Conservation (phyloP, 2,888 invertebrate genomes). For the Orthosia incerta region DNA sequence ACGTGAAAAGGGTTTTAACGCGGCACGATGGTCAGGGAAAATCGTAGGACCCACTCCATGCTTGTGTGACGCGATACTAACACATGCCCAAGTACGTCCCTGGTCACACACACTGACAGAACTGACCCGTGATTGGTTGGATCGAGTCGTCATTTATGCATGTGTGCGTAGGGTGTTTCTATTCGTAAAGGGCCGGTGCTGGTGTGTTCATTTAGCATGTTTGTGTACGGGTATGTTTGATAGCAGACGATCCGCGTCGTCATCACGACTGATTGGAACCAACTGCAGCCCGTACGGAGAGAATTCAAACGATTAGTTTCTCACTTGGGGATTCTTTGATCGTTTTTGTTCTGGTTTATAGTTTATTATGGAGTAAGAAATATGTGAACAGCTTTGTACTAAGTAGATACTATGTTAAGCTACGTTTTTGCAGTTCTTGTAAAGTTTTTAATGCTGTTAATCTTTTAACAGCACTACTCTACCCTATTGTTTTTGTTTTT, state of each 20-base stretch:
- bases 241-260: conserved; percentile 55
- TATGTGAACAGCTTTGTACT: neutral
- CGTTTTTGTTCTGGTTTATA: conserved; percentile 5
- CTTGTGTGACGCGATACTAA: conserved; percentile 17
- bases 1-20: conserved; percentile 62
- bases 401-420: too few species aligned
- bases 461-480: too few species aligned
- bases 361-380: conserved; percentile 9
- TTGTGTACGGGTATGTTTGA: conserved; percentile 48
- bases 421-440: too few species aligned
- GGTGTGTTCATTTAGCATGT: conserved; percentile 1
- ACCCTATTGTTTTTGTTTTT: too few species aligned
- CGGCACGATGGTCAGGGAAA: conserved; percentile 36
- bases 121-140: conserved; percentile 24
- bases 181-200: neutral
- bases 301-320: conserved; percentile 33
- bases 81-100: conserved; percentile 21
- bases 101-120: conserved; percentile 29
- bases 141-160: neutral
- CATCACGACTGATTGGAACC: conserved; percentile 67
- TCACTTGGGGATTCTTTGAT: conserved; percentile 19
- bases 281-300: conserved; percentile 47
- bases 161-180: conserved; percentile 22
- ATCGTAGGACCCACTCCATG: conserved; percentile 27
- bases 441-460: too few species aligned